phyloP scores from a whole-genome alignment of 1,140 invertebrate species.

The Rhopalosiphum padi region DNA sequence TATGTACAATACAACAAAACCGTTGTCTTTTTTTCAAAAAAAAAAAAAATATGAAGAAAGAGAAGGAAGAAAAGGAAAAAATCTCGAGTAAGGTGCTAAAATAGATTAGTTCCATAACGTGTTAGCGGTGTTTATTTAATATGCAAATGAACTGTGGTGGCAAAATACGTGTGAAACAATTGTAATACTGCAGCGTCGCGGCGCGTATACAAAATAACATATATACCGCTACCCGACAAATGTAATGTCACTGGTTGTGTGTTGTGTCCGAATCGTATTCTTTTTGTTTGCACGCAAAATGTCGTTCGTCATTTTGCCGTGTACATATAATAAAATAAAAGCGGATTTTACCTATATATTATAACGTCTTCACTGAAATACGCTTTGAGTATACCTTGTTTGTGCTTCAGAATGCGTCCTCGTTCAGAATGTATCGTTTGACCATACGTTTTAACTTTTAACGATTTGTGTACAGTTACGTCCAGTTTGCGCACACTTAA shows the following conservation, averaged over 20 bases:
- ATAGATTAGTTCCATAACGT: slow-evolving; percentile 50
- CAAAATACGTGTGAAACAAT: slow-evolving; percentile 44
- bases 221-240: slow-evolving; percentile 38
- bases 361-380: neutral
- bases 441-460: neutral
- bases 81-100: neutral
- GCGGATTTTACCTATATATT: neutral
- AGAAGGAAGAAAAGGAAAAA: neutral
- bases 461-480: neutral
- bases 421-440: too few species aligned
- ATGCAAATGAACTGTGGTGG: slow-evolving; percentile 6
- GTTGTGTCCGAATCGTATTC: neutral
- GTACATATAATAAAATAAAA: neutral
- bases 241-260: slow-evolving; percentile 9
- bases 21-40: slow-evolving; percentile 17
- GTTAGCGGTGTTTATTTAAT: slow-evolving; percentile 17
- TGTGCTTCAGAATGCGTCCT: neutral
- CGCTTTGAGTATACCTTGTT: neutral
- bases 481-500: neutral
- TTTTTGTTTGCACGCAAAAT: neutral
- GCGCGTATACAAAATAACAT: neutral
- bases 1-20: slow-evolving; percentile 11
- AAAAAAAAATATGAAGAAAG: neutral
- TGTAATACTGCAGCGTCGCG: neutral
- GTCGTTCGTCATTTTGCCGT: neutral